Evolutionary conservation across 2,888 invertebrate species (phyloP), one percentile per base, ranked within the genome.

Genomic region (Sialis lutaria): DNA sequence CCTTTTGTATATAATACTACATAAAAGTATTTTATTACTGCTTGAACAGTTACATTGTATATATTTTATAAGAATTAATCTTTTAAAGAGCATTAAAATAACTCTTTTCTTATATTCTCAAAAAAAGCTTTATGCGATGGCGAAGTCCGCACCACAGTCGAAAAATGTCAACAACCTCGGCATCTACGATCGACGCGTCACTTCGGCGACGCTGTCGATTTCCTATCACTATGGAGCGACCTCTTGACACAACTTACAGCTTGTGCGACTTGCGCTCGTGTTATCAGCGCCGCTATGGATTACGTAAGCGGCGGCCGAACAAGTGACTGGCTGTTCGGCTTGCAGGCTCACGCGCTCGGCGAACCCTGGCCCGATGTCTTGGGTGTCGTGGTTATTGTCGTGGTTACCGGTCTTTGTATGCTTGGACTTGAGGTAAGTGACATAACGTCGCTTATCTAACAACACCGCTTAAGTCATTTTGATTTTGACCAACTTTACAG

Each of bases 321-420:
- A n/a, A 67, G 75, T 49, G 67, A 72, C 42, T 75, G 75, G 72
- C 57, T 75, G 35, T 73, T 76, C 53, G 75, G 75, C 2, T 67
- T 73, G 53, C 72, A 74, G 55, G 72, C 74, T 5, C 67, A 71
- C 54, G 67, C 73, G 1, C 58, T 74, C 46, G 75, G 74, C 0
- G 76, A 76, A 54, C 74, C 76, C 1, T 75, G 75, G 75, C 77
- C 77, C 30, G 77, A 77, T 56, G 73, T 76, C 4, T 55, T 77
- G 5, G 77, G 76, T 5, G 73, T 77, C 3, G 73, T 73, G 1
- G 73, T 76, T 31, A 70, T 77, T 6, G 68, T 74, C 57, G 72
- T 75, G 0, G 70, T 75, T 4, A 73, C 75, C 35, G 69, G 70
- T 35, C 68, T 77, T 64, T 77, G 75, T 54, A 76, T 77, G 75